These are phyloP conservation scores for Malacoraja senta DNA, from an alignment of 2,797 vertebrate genomes.

Conservation along the genomic window DNA sequence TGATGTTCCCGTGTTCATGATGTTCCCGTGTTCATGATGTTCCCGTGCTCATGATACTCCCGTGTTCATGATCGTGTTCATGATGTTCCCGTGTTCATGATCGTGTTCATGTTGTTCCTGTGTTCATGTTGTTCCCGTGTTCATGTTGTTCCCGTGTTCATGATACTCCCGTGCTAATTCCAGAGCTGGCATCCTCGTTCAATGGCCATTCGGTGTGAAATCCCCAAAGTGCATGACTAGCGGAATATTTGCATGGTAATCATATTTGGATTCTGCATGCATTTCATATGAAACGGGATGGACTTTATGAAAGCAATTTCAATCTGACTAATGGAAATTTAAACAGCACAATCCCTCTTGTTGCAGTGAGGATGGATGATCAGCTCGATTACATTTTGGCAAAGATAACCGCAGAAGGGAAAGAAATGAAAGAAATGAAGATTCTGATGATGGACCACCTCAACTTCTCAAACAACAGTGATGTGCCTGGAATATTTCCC, in stretches of 20 bases:
- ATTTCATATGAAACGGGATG: not conserved
- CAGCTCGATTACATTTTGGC: conserved; percentile 56
- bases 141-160: too few relatives aligned
- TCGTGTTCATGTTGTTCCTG: not conserved
- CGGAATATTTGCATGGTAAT: not conserved
- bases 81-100: not conserved
- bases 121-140: not conserved
- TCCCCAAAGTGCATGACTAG: not conserved
- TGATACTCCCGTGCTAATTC: not conserved
- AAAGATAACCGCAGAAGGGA: conserved; percentile 54
- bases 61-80: too few relatives aligned
- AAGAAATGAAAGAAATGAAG: conserved; percentile 59
- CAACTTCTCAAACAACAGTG: conserved; percentile 45
- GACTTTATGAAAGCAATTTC: not conserved
- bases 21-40: not conserved
- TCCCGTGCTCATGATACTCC: too few relatives aligned
- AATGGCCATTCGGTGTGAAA: not conserved
- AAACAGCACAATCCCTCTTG: not conserved
- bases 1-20: not conserved
- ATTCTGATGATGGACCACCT: conserved; percentile 53
- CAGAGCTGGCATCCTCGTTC: not conserved
- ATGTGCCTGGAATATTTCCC: not conserved
- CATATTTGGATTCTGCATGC: not conserved
- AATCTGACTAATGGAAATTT: not conserved
- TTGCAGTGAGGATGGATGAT: conserved; percentile 58